Base-by-base conservation (phyloP, 2,113 vertebrate species). In the Elaphurus davidianus region DNA sequence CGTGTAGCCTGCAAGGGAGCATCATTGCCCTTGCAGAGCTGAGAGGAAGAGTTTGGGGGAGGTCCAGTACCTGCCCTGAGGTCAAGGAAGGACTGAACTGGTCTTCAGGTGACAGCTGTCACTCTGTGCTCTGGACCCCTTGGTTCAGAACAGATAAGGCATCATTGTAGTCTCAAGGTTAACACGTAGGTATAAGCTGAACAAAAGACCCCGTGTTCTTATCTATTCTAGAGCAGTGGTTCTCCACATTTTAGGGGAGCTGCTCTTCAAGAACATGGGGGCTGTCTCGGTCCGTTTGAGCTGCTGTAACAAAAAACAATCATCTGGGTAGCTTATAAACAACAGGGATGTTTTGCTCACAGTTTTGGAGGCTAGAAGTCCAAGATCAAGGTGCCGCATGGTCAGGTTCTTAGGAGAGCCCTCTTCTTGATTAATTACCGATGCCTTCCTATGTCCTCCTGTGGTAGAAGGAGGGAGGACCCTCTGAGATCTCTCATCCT, bases 161-260 rank as follows among this genome's bases (percentile, higher is more conserved):
- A 8, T 6, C 11, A 6, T 33, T 50, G 6, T 62, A 36, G 11
- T 50, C 47, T 45, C 14, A 89, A 94, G 52, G 21, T 47, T 12
- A 47, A 71, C 28, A 21, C 1, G 0, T 3, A 21, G 27, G 13
- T 40, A 17, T 36, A 27, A 33, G 36, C 50, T 16, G 0, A 17
- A 33, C 10, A 36, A 45, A 59, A 96, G 57, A 13, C 71, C 60
- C 76, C 60, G 2, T 28, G 27, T 40, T 67, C 50, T 89, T 8
- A 5, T 57, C 13, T 76, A 2, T 52, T 74, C 45, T 52, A 57
- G 33, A 81, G 16, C 47, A 40, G 10, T 79, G 43, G 12, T 64
- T 55, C 76, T 43, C 25, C 64, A 60, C 7, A 16, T 36, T 15
- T 71, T 57, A 47, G 19, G 16, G 47, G 85, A n/a, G n/a, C 36